Conservation (phyloP, 2,888 invertebrate genomes). For the Eupithecia pulchellata region DNA sequence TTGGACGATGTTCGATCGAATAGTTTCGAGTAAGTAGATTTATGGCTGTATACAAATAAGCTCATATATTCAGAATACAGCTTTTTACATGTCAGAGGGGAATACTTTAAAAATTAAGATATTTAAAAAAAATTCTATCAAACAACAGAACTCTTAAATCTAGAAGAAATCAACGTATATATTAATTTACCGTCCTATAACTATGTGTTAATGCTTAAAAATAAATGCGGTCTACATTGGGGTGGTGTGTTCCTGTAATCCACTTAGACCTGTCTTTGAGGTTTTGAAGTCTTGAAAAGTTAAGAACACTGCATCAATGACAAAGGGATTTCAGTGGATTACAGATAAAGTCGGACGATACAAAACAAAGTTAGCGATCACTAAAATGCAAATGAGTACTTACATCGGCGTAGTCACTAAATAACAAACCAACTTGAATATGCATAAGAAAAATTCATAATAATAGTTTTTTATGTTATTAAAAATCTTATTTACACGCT, state of each 20-base stretch:
- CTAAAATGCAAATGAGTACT: conserved; percentile 64
- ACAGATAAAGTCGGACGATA: conserved; percentile 51
- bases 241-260: conserved; percentile 52
- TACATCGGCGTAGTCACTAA: conserved; percentile 76
- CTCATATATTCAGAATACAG: conserved; percentile 9
- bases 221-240: conserved; percentile 81
- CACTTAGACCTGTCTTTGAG: conserved; percentile 27
- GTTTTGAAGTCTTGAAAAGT: background rate
- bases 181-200: conserved; percentile 81
- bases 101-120: conserved; percentile 47
- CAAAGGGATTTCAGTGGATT: conserved; percentile 48
- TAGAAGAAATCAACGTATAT: conserved; percentile 84
- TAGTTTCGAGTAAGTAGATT: conserved; percentile 43
- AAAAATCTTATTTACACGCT: conserved; percentile 83
- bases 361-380: conserved; percentile 52
- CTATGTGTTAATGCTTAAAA: conserved; percentile 80
- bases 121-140: conserved; percentile 61
- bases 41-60: conserved; percentile 30
- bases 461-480: conserved; percentile 64
- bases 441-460: conserved; percentile 59
- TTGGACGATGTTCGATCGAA: conserved; percentile 68
- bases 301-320: background rate
- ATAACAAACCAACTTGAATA: conserved; percentile 73
- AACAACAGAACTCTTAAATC: conserved; percentile 78
- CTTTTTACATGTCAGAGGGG: conserved; percentile 50